Evolutionary conservation across 2,113 vertebrate species (phyloP).

Genomic region (Alouatta palliata): DNA sequence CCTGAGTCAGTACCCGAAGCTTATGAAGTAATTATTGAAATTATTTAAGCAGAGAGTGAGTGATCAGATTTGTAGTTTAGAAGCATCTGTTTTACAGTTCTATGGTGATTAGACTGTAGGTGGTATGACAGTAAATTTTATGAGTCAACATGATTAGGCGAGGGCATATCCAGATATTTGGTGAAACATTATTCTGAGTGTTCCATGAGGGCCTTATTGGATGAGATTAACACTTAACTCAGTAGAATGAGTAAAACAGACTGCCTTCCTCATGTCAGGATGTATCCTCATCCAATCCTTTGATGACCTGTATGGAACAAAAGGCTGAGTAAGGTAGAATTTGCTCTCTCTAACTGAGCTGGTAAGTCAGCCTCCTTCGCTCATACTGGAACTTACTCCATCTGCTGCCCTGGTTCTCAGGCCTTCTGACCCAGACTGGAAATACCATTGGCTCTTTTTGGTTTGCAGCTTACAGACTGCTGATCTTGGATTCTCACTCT

Average conservation of each 20-base stretch:
- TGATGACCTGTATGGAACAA: not conserved
- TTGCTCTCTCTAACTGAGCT: not conserved
- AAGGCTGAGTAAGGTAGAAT: not conserved
- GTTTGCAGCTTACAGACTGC: not conserved
- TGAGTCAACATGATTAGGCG: not conserved
- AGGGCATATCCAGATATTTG: not conserved
- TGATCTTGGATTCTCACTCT: not conserved
- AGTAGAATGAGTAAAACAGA: not conserved
- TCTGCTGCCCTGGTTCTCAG: not conserved
- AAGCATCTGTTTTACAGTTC: not conserved
- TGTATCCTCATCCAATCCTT: not conserved
- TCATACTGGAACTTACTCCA: not conserved
- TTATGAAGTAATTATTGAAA: not conserved
- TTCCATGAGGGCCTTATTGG: not conserved
- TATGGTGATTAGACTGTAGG: not conserved
- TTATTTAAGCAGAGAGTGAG: not conserved
- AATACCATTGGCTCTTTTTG: fast-evolving
- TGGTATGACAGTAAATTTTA: not conserved
- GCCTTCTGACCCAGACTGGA: not conserved
- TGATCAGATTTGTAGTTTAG: not conserved
- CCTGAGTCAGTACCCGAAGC: not conserved
- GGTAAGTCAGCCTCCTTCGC: too few species aligned
- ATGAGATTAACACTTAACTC: not conserved
- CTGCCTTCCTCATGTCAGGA: not conserved
- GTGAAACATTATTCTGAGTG: not conserved